Evolutionary conservation across 1,140 invertebrate species (phyloP).

Genomic region (Cryptotermes secundus): DNA sequence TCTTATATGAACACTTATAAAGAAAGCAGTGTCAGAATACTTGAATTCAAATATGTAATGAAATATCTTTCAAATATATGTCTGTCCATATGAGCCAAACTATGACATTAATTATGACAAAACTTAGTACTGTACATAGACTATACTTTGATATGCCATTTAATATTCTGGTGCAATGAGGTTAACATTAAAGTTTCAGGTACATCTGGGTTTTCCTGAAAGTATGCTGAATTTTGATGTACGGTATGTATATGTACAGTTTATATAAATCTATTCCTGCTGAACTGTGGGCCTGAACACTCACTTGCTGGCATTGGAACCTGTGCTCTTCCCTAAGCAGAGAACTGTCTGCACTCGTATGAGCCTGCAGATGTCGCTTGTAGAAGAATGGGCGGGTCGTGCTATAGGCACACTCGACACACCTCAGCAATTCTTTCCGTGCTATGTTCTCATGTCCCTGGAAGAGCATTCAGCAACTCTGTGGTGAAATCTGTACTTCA

Average conservation of each 20-base stretch:
- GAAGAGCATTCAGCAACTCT: background rate
- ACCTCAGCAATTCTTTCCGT: background rate
- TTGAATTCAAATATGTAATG: background rate
- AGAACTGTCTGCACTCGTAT: slow-evolving; percentile 27
- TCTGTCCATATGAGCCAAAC: background rate
- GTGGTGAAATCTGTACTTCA: background rate
- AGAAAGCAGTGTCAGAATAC: background rate
- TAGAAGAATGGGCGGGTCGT: slow-evolving; percentile 40
- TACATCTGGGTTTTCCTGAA: too few relatives aligned
- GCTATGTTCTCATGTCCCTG: background rate
- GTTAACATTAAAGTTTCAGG: too few relatives aligned
- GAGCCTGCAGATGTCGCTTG: slow-evolving; percentile 41
- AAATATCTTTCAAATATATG: background rate
- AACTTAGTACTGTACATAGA: too few relatives aligned
- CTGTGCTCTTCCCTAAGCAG: slow-evolving; percentile 21
- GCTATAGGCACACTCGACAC: slow-evolving; percentile 37
- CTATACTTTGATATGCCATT: too few relatives aligned
- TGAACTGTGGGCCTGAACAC: background rate
- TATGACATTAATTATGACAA: too few relatives aligned
- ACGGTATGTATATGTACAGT: too few relatives aligned
- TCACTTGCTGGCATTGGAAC: slow-evolving; percentile 22
- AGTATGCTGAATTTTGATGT: too few relatives aligned
- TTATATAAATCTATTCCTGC: too few relatives aligned
- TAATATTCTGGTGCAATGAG: too few relatives aligned
- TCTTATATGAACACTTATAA: slow-evolving; percentile 43